These are phyloP conservation scores for Uloborus plumipes DNA, from an alignment of 2,888 invertebrate species.

Conservation along the genomic window DNA sequence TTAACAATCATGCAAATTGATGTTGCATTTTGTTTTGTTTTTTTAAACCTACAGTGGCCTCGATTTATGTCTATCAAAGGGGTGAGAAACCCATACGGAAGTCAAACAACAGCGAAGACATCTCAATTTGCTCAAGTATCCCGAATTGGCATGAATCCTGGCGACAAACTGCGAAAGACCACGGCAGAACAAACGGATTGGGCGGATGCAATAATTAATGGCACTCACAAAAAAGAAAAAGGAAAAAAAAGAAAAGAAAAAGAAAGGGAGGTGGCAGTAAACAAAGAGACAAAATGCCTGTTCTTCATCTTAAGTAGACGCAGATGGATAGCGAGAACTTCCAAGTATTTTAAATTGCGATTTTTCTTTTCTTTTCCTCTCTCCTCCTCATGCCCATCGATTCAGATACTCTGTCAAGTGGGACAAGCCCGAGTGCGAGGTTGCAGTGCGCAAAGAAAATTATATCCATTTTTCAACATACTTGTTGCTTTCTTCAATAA, in stretches of 20 bases:
- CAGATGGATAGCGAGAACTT: constrained; percentile 4
- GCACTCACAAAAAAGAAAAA: not conserved
- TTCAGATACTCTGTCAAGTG: not conserved
- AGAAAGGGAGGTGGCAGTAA: constrained; percentile 7
- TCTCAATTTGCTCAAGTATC: constrained; percentile 20
- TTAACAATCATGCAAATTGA: no score
- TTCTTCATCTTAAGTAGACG: constrained; percentile 17
- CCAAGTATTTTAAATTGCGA: constrained; percentile 3
- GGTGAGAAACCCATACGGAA: not conserved
- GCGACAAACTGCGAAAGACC: not conserved
- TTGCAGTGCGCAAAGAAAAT: not conserved
- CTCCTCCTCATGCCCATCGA: not conserved
- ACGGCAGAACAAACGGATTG: not conserved
- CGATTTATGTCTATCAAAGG: no score
- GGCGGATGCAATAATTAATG: constrained; percentile 18
- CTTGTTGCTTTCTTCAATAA: not conserved
- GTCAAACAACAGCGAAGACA: constrained; percentile 9
- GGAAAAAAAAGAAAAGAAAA: not conserved
- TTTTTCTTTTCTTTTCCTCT: not conserved
- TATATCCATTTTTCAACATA: not conserved
- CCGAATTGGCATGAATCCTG: constrained; percentile 1
- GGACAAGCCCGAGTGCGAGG: no score
- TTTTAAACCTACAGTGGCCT: no score
- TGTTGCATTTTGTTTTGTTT: no score
- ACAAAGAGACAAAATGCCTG: constrained; percentile 9